phyloP scores from a whole-genome alignment of 2,888 invertebrate genomes.

The Acronicta aceris region DNA sequence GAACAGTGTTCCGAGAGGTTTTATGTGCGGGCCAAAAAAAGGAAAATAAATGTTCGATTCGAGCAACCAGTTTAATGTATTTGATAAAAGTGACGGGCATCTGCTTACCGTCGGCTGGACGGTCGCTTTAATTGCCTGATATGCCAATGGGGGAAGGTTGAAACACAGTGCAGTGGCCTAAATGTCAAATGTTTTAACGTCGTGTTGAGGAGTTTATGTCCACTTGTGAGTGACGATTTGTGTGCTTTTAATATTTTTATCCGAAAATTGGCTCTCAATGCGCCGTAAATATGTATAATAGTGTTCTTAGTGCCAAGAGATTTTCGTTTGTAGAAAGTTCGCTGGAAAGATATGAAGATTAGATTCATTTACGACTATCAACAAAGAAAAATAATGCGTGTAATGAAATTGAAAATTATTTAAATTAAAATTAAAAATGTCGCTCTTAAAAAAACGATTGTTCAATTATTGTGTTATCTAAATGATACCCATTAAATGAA shows the following conservation, averaged over 20 bases:
- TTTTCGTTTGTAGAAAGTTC: conserved; percentile 6
- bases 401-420: conserved; percentile 24
- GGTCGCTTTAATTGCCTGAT: conserved; percentile 86
- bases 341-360: conserved; percentile 9
- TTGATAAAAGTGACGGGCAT: conserved; percentile 88
- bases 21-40: conserved; percentile 74
- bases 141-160: conserved; percentile 73
- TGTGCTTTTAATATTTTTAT: conserved; percentile 38
- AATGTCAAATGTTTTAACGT: conserved; percentile 71
- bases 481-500: conserved; percentile 38
- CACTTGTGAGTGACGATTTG: conserved; percentile 45
- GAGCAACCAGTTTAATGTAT: conserved; percentile 87
- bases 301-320: conserved; percentile 22
- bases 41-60: conserved; percentile 81
- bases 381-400: conserved; percentile 37
- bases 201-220: conserved; percentile 46
- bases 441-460: conserved; percentile 14
- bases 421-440: too few species aligned
- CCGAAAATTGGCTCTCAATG: conserved; percentile 26
- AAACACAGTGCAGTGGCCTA: conserved; percentile 58
- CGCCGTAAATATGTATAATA: conserved; percentile 42
- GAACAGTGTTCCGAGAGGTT: conserved; percentile 71
- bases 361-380: conserved; percentile 42
- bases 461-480: conserved; percentile 26
- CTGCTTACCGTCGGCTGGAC: conserved; percentile 81